These are phyloP conservation scores for Epinephelus coioides DNA, from an alignment of 2,797 vertebrate species.

Conservation along the genomic window DNA sequence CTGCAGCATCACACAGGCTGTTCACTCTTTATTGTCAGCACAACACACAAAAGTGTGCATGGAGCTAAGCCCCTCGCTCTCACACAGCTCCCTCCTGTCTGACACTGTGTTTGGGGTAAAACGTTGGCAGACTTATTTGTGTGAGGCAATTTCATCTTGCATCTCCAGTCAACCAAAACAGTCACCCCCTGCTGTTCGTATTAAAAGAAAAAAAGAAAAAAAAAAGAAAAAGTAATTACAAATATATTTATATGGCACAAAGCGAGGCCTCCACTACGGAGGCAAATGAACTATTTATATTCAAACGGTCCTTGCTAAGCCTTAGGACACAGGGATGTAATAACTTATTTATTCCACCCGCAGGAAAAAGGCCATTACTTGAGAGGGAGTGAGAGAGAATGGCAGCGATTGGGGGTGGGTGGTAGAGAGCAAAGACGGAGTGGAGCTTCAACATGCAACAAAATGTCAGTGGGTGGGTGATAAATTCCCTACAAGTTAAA, in stretches of 20 bases:
- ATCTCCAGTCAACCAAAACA: constrained; percentile 70
- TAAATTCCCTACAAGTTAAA: constrained; percentile 67
- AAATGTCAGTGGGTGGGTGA: constrained; percentile 71
- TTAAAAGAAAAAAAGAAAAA: constrained; percentile 29
- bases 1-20: constrained; percentile 28
- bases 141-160: constrained; percentile 66
- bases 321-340: constrained; percentile 73
- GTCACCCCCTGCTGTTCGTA: constrained; percentile 53
- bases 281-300: constrained; percentile 79
- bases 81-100: constrained; percentile 35
- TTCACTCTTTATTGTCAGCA: constrained; percentile 26
- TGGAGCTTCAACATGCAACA: constrained; percentile 56
- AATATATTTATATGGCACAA: constrained; percentile 67
- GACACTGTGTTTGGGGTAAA: constrained; percentile 48
- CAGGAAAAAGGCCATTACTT: constrained; percentile 70
- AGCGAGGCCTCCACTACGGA: constrained; percentile 44
- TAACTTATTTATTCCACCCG: constrained; percentile 77
- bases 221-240: constrained; percentile 64
- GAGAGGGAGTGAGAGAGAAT: constrained; percentile 18
- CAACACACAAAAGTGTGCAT: constrained; percentile 18
- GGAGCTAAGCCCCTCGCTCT: constrained; percentile 11
- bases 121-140: constrained; percentile 55
- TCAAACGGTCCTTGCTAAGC: constrained; percentile 73
- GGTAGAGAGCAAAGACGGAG: constrained; percentile 42
- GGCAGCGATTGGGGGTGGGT: constrained; percentile 4